Evolutionary conservation across 2,113 vertebrate genomes (phyloP).

Genomic region (Hystrix brachyura): DNA sequence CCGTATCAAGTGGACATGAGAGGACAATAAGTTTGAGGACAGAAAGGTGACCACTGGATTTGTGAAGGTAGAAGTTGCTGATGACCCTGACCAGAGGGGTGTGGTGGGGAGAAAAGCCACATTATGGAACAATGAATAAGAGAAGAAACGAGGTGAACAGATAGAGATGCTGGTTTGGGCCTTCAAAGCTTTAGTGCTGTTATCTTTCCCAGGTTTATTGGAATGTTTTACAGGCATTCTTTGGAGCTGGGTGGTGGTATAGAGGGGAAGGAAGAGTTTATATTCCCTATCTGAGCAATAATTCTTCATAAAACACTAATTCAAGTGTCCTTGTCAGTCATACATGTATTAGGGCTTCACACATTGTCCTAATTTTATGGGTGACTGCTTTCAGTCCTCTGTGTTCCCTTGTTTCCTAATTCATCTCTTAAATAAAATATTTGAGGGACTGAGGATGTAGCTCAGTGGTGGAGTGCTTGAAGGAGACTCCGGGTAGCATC

Average conservation of each 20-base stretch:
- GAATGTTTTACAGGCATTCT: background rate
- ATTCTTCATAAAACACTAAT: constrained; percentile 41
- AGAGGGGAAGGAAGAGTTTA: background rate
- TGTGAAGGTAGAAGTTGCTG: constrained; percentile 18
- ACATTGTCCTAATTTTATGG: constrained; percentile 6
- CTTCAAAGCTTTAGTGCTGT: background rate
- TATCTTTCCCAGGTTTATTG: constrained; percentile 44
- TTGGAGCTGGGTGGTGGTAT: background rate
- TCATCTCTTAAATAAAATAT: constrained; percentile 42
- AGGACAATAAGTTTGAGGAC: constrained; percentile 36
- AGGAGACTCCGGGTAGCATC: background rate
- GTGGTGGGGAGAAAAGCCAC: background rate
- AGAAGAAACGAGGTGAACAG: background rate
- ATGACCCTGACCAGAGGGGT: background rate
- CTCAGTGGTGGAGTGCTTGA: background rate
- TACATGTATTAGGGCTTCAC: constrained; percentile 19
- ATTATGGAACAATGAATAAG: constrained; percentile 22
- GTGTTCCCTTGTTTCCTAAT: background rate
- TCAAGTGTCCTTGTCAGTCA: background rate
- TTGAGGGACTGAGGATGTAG: background rate
- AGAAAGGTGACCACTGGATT: background rate
- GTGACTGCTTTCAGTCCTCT: background rate
- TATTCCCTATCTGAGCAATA: constrained; percentile 1
- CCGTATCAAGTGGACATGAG: background rate
- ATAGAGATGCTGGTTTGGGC: background rate